Percentiles rank a stretch among this genome's conserved stretches.
Conservation (phyloP, 2,113 vertebrate genomes). For the Esox niger region DNA sequence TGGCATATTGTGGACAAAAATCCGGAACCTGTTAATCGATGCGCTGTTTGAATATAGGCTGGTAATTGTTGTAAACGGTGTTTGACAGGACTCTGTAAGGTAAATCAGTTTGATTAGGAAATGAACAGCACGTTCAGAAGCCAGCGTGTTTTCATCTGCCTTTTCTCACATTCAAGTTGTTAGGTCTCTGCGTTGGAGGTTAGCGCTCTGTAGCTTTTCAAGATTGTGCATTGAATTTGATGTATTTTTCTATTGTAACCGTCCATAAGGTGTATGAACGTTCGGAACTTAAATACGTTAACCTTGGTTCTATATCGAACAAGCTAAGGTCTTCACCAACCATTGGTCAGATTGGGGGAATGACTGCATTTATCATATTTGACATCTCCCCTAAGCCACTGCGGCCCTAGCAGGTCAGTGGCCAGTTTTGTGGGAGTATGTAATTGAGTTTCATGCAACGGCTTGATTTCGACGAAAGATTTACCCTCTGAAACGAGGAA, state of each 20-base stretch:
- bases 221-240: no score
- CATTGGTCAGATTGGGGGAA: slow-evolving; percentile 13
- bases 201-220: no score
- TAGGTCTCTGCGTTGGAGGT: not conserved
- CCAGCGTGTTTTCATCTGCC: not conserved
- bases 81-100: slow-evolving; percentile 8
- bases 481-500: slow-evolving; percentile 9
- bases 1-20: slow-evolving; percentile 33
- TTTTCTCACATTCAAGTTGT: not conserved
- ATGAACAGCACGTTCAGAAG: not conserved
- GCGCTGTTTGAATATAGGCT: slow-evolving; percentile 43
- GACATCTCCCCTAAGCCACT: slow-evolving; percentile 19
- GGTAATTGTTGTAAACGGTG: slow-evolving; percentile 53
- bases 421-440: slow-evolving; percentile 16
- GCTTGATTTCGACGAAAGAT: slow-evolving; percentile 21
- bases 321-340: slow-evolving; percentile 17
- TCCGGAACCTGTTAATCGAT: slow-evolving; percentile 67
- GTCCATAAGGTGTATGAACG: not conserved
- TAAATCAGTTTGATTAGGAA: not conserved
- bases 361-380: slow-evolving; percentile 24
- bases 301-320: slow-evolving; percentile 11
- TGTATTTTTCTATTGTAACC: not conserved
- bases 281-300: slow-evolving; percentile 12
- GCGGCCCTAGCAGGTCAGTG: not conserved
- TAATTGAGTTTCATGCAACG: slow-evolving; percentile 33